Base-by-base conservation (phyloP, 2,797 vertebrate species). In the Neoniphon sammara region DNA sequence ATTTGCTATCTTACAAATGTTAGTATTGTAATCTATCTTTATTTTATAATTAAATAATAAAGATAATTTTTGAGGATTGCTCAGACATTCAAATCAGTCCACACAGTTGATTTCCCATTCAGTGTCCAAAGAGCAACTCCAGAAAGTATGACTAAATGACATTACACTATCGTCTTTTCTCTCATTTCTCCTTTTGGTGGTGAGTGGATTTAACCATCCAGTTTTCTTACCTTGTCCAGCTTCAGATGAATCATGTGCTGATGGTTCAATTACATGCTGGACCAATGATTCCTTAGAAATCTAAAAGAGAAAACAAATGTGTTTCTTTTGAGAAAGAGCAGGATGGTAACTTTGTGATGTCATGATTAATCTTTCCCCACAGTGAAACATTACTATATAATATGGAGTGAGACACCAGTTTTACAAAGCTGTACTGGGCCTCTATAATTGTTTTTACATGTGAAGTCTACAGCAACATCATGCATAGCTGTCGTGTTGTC, bases 171-270 rank as follows among this genome's bases (percentile, higher is more conserved):
- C 1, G 9, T 9, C 25, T 27, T 27, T 21, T 54, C 20, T 56
- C 27, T 18, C 15, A 25, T 30, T 5, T 56, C 27, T 30, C 14
- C 11, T 30, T 55, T 27, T 30, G 21, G 53, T 5, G 15, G 27
- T 30, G 54, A 56, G 27, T 18, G 31, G 17, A 58, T 46, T 17
- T 17, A 46, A 42, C 15, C 15, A 15, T 46, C 15, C 44, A 31
- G 18, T 31, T 30, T 34, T 52, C 76, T 56, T 87, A 94, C 94
- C 93, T 87, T 82, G 83, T 25, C 89, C 74, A 65, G 70, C 61
- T 70, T 90, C 85, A 73, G 85, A 69, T 66, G 83, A 80, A 79
- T 90, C 88, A 52, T 75, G 76, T 44, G 68, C 27, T 42, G 81
- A 63, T 0, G 66, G 65, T 70, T 90, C 86, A 62, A 59, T 58